Conservation (phyloP, 2,113 vertebrate species). For the Sigmodon hispidus region DNA sequence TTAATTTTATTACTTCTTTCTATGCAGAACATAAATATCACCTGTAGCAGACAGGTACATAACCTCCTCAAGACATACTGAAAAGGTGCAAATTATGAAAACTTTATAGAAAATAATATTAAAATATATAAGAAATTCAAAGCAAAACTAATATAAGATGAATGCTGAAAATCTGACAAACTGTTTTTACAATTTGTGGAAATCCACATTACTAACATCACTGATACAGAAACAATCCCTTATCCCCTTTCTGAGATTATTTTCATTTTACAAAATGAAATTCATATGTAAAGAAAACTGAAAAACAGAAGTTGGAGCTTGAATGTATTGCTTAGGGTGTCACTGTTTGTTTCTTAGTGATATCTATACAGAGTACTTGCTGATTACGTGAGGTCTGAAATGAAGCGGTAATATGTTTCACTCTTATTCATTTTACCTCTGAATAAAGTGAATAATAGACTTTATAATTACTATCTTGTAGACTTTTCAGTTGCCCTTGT, state of each 20-base stretch:
- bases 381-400: not conserved
- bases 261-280: not conserved
- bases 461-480: no score
- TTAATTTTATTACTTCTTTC: not conserved
- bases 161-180: not conserved
- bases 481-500: not conserved
- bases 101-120: not conserved
- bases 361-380: not conserved
- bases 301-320: not conserved
- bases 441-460: no score
- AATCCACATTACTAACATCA: not conserved
- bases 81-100: not conserved
- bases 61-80: not conserved
- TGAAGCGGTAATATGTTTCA: not conserved
- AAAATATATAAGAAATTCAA: not conserved
- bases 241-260: not conserved
- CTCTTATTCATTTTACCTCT: not conserved
- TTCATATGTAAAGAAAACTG: not conserved
- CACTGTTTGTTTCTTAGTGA: not conserved
- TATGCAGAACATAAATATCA: not conserved
- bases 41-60: not conserved
- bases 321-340: not conserved
- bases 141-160: not conserved
- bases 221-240: not conserved
- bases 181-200: not conserved